A percentile compares a stretch with the other conserved stretches of the same genome.
Conservation (phyloP, 1,140 invertebrate species). For the Frieseomelitta varia region DNA sequence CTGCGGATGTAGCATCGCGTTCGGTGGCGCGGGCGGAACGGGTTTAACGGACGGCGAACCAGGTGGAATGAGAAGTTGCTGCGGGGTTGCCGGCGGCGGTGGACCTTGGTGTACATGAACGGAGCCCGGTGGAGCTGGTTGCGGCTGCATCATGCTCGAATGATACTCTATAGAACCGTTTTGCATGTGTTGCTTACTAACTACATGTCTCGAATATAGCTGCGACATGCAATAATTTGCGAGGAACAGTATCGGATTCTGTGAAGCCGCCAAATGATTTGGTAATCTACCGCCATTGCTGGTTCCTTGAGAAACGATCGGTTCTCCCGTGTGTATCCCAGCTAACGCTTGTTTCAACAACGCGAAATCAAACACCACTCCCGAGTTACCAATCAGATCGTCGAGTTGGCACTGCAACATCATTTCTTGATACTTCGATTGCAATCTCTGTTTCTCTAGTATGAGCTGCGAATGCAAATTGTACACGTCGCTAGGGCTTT, state of each 20-base stretch:
- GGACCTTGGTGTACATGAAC: constrained; percentile 74
- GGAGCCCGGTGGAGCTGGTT: constrained; percentile 68
- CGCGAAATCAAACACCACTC: constrained; percentile 86
- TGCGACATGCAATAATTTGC: constrained; percentile 89
- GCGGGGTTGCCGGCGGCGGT: constrained; percentile 65
- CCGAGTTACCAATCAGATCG: constrained; percentile 86
- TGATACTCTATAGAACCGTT: constrained; percentile 84
- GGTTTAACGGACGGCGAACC: constrained; percentile 78
- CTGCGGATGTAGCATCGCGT: constrained; percentile 77
- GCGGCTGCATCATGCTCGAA: constrained; percentile 72
- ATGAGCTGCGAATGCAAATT: constrained; percentile 83
- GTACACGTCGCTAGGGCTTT: constrained; percentile 83
- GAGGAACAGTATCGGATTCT: constrained; percentile 87
- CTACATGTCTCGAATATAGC: constrained; percentile 86
- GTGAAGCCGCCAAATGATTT: constrained; percentile 76
- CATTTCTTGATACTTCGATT: constrained; percentile 87
- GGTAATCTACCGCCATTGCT: constrained; percentile 79
- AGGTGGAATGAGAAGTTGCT: constrained; percentile 77
- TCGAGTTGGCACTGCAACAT: constrained; percentile 88
- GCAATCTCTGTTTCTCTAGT: constrained; percentile 85
- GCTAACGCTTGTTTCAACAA: constrained; percentile 85
- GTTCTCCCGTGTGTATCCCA: constrained; percentile 84
- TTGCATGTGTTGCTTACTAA: constrained; percentile 83
- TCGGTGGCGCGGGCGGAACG: constrained; percentile 71
- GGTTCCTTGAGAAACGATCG: constrained; percentile 74